A percentile compares a stretch with the other conserved stretches of the same genome.
These are phyloP conservation scores for Poecilia latipinna DNA, from an alignment of 2,113 vertebrate species.

Conservation along the genomic window DNA sequence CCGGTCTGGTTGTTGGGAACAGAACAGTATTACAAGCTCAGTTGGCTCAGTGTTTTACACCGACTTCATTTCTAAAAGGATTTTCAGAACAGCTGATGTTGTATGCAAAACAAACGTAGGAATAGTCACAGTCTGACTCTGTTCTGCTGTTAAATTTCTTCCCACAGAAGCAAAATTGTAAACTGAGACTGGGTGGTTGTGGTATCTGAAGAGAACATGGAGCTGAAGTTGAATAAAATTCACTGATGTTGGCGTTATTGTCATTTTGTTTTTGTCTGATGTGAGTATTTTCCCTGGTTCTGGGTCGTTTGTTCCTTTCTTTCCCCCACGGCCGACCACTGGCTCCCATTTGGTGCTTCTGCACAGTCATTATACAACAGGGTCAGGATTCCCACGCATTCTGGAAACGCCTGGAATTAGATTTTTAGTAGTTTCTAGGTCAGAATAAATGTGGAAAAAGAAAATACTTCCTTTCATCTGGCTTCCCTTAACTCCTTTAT, in stretches of 20 bases:
- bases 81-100: slow-evolving; percentile 71
- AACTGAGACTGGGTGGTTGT: slow-evolving; percentile 70
- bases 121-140: slow-evolving; percentile 62
- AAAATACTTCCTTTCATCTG: not conserved
- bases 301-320: not conserved
- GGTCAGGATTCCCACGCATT: not conserved
- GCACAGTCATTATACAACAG: not conserved
- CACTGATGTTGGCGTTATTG: slow-evolving; percentile 78
- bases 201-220: slow-evolving; percentile 66
- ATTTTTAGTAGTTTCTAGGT: not conserved
- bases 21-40: slow-evolving; percentile 61
- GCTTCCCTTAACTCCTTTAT: no score
- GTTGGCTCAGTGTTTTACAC: slow-evolving; percentile 68
- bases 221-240: slow-evolving; percentile 83
- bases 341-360: not conserved
- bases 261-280: slow-evolving; percentile 36
- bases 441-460: not conserved
- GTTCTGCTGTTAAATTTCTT: slow-evolving; percentile 69
- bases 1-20: slow-evolving; percentile 44
- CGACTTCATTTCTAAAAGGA: slow-evolving; percentile 59
- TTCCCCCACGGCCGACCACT: not conserved
- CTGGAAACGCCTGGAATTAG: not conserved
- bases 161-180: slow-evolving; percentile 72
- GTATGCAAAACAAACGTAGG: slow-evolving; percentile 72
- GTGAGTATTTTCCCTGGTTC: not conserved